A percentile compares a stretch with the other conserved stretches of the same genome.
Conservation (phyloP, 64 coral and sea anemone genomes). For the Cladopsammia gracilis region DNA sequence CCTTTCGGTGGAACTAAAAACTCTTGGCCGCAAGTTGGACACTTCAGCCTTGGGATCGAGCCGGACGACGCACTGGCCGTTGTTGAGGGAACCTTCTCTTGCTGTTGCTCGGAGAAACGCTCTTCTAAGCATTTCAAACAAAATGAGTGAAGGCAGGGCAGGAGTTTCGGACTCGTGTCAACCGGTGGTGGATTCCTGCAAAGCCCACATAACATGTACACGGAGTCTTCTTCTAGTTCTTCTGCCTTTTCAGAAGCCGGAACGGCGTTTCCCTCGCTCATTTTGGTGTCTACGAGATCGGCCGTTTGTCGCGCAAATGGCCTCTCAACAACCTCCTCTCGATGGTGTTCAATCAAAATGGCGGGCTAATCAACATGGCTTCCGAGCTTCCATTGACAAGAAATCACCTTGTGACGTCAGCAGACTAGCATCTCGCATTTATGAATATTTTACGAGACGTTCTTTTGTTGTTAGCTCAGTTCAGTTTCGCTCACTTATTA, state of each 20-base stretch:
- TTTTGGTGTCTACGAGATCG: slow-evolving; percentile 11
- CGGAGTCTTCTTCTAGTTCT: slow-evolving; percentile 78
- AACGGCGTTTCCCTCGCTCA: slow-evolving; percentile 77
- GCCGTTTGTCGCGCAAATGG: neutral
- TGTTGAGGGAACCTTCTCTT: slow-evolving; percentile 55
- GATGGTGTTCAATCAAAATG: slow-evolving; percentile 32
- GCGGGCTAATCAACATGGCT: slow-evolving; percentile 40
- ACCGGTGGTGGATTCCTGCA: slow-evolving; percentile 76
- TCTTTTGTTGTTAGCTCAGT: slow-evolving; percentile 44
- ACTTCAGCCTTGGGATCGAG: slow-evolving; percentile 86
- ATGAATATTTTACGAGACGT: slow-evolving; percentile 43
- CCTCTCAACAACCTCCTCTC: neutral
- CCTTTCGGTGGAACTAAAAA: slow-evolving; percentile 96
- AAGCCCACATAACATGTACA: slow-evolving; percentile 92
- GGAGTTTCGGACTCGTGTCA: slow-evolving; percentile 83
- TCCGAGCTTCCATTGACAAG: slow-evolving; percentile 58
- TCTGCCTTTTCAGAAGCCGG: slow-evolving; percentile 9
- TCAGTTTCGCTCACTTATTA: neutral
- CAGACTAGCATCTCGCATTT: slow-evolving; percentile 20
- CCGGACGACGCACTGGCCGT: slow-evolving; percentile 53
- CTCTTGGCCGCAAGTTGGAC: slow-evolving; percentile 97
- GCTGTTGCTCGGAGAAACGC: slow-evolving; percentile 82
- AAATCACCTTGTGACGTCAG: slow-evolving; percentile 47
- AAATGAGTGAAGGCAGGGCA: slow-evolving; percentile 98
- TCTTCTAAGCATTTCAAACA: slow-evolving; percentile 90